Evolutionary conservation across 2,888 invertebrate genomes (phyloP), one percentile per base, ranked within the genome.

Genomic region (Blastobasis adustella): DNA sequence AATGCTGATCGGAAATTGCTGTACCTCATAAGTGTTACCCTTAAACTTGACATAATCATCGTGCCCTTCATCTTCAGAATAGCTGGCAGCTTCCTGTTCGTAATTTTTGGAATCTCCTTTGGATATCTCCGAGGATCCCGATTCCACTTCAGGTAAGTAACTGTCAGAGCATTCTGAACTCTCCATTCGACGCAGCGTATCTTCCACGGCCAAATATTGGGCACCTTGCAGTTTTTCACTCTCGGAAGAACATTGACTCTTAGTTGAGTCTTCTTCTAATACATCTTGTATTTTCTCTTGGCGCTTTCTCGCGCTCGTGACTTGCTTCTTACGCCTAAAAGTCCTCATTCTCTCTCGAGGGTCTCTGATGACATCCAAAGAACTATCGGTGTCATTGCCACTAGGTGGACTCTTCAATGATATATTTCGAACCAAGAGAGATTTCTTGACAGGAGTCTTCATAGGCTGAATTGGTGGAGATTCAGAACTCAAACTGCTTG

Each of bases 351-450:
- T 80, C 60, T 93, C 89, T 62, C 93, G 91, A 0, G 92, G 91
- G 70, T 93, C 93, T 64, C 93, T 91, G 54, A 92, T 91, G 37
- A 92, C 87, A 67, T 92, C 92, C 54, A 92, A 69, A 1, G 93
- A 93, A 65, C 93, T 93, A 56, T 93, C 93, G 0, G 93, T 93
- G 58, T 93, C 93, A 61, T 93, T 93, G 53, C 93, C 93, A 66
- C 93, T 93, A 0, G 93, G 93, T 9, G 93, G 93, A 74, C 92
- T 93, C 67, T 93, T 92, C 40, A 92, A 77, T 9, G 92, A 91
- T 63, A 91, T 89, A 58, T 91, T 89, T 59, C 89, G 85, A 55
- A 91, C 90, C 4, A 92, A 78, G 39, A 92, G 66, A 0, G 92
- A 91, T 49, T 91, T 91, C 73, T 93, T 93, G 10, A 91, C 91